Evolutionary conservation across 1,140 invertebrate genomes (phyloP).

Genomic region (Cydia pomonella): DNA sequence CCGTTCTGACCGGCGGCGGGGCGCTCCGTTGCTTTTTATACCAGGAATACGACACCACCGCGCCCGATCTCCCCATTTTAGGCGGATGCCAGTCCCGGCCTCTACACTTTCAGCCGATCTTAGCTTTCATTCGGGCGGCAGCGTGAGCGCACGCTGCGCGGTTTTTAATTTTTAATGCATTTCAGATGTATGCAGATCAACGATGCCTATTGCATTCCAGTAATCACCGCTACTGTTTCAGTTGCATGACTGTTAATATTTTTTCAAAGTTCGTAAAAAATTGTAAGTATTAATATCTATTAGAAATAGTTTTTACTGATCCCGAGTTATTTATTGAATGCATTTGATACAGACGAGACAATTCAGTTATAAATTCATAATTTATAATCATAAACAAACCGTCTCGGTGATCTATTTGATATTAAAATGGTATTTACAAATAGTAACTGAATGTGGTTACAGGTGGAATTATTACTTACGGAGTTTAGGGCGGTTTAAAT

Average conservation of each 20-base stretch:
- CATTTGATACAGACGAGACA: neutral
- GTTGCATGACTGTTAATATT: too few relatives aligned
- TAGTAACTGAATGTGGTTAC: neutral
- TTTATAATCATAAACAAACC: conserved; percentile 11
- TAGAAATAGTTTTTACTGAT: neutral
- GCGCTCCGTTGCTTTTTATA: conserved; percentile 89
- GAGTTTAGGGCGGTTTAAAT: conserved; percentile 5
- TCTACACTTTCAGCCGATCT: conserved; percentile 74
- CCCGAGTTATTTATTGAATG: neutral
- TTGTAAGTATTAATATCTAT: too few relatives aligned
- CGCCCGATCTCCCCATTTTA: conserved; percentile 84
- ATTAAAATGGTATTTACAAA: conserved; percentile 15
- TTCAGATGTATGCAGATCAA: conserved; percentile 1
- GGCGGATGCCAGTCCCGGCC: conserved; percentile 76
- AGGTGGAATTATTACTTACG: neutral
- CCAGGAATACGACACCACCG: conserved; percentile 90
- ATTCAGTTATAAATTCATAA: neutral
- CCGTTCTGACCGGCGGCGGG: conserved; percentile 91
- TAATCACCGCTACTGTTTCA: neutral
- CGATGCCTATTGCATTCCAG: neutral
- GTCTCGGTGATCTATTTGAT: neutral
- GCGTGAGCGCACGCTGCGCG: conserved; percentile 36
- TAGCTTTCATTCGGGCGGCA: conserved; percentile 71
- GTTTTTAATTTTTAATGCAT: conserved; percentile 10
- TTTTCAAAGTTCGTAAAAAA: too few relatives aligned